Evolutionary conservation across 2,797 vertebrate species (phyloP).

Genomic region (Amazona ochrocephala): DNA sequence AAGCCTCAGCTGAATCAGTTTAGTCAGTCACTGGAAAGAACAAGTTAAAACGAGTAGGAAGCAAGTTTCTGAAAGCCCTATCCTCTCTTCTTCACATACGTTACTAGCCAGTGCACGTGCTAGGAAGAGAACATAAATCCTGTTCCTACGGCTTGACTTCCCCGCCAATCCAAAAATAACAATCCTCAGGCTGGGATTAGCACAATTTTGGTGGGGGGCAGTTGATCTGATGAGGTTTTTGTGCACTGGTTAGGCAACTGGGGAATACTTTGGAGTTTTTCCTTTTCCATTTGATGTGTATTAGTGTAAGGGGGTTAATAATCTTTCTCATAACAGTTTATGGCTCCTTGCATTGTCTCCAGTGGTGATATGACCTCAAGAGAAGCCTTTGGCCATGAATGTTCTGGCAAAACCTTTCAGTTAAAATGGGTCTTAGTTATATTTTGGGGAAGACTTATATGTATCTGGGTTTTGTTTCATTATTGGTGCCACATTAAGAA

Average conservation of each 20-base stretch:
- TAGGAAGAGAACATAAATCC: background rate
- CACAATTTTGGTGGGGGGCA: background rate
- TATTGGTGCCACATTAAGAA: background rate
- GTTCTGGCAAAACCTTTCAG: background rate
- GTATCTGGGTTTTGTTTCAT: background rate
- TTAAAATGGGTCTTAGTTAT: background rate
- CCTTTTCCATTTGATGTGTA: background rate
- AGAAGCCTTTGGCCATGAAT: background rate
- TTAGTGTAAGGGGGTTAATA: background rate
- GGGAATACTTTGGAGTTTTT: background rate
- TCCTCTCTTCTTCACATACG: background rate
- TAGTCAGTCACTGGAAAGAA: background rate
- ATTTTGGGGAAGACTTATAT: background rate
- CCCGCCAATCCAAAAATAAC: background rate
- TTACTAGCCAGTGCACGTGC: background rate
- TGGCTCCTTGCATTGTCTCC: background rate
- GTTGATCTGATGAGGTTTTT: background rate
- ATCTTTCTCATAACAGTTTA: background rate
- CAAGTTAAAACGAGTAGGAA: background rate
- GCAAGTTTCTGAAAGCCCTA: background rate
- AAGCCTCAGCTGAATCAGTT: background rate
- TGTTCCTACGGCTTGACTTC: background rate
- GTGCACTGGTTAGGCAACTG: background rate
- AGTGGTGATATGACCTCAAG: background rate
- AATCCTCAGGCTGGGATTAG: background rate